These are phyloP conservation scores for Parnassius orleans DNA, from an alignment of 2,888 invertebrate genomes.

Conservation along the genomic window DNA sequence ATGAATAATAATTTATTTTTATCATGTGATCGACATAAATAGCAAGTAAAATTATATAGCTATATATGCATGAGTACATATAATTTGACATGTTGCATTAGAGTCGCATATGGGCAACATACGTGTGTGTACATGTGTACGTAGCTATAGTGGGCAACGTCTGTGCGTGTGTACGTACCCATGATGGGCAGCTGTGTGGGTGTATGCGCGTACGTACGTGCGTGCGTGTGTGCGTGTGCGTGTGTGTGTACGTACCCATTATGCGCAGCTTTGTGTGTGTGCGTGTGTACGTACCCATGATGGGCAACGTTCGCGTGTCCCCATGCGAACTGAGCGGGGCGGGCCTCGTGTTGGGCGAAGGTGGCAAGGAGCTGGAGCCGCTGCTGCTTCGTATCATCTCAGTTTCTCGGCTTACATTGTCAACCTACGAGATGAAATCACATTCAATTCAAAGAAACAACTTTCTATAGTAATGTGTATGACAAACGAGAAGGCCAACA, in stretches of 20 bases:
- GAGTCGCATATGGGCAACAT: too few species aligned
- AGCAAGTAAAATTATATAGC: too few species aligned
- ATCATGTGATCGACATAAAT: too few species aligned
- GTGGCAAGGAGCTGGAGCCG: constrained; percentile 79
- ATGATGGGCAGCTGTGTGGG: neutral
- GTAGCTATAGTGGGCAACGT: too few species aligned
- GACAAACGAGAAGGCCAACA: too few species aligned
- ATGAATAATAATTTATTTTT: too few species aligned
- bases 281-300: constrained; percentile 3
- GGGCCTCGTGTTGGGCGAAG: constrained; percentile 80
- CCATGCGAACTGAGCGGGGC: constrained; percentile 36
- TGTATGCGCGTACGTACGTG: neutral
- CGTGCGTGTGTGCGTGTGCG: neutral
- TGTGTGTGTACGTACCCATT: neutral
- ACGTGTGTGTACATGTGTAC: too few species aligned
- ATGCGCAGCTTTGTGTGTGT: neutral
- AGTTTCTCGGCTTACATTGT: constrained; percentile 47
- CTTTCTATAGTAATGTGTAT: too few species aligned
- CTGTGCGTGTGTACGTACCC: too few species aligned
- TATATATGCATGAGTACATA: too few species aligned
- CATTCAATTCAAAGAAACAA: too few species aligned
- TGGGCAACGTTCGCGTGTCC: constrained; percentile 12
- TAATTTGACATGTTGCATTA: too few species aligned
- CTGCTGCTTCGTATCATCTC: constrained; percentile 35
- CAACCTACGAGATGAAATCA: constrained; percentile 45